phyloP scores from a whole-genome alignment of 2,797 vertebrate species.

The Enteromius paludinosus region DNA sequence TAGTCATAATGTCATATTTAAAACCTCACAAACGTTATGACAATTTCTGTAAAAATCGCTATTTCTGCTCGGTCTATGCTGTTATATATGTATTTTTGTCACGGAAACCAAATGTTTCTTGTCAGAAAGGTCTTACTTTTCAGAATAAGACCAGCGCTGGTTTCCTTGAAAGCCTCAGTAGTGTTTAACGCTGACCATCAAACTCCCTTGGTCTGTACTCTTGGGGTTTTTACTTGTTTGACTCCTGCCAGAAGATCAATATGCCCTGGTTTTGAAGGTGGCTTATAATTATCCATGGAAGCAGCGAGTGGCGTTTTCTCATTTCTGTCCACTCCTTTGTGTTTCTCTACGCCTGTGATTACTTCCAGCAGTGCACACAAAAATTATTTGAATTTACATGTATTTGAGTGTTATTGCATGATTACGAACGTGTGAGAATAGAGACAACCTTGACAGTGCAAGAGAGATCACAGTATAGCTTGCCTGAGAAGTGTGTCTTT shows the following conservation, averaged over 20 bases:
- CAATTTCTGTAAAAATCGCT: not conserved
- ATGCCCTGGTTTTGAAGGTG: conserved; percentile 65
- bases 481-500: conserved; percentile 14
- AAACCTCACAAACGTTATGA: not conserved
- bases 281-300: conserved; percentile 77
- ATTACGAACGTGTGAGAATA: not conserved
- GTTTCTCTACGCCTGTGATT: conserved; percentile 66
- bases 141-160: conserved; percentile 11
- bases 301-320: conserved; percentile 58
- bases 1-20: conserved; percentile 9
- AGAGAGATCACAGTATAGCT: not conserved
- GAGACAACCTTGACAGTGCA: not conserved
- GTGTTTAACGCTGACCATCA: conserved; percentile 37
- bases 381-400: not conserved
- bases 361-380: conserved; percentile 11
- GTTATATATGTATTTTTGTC: conserved; percentile 27
- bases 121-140: conserved; percentile 33
- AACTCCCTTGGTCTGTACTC: conserved; percentile 37
- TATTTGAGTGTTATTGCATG: not conserved
- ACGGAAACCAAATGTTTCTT: conserved; percentile 29
- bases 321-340: conserved; percentile 64
- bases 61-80: not conserved
- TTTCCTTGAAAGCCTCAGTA: conserved; percentile 40
- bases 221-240: conserved; percentile 47
- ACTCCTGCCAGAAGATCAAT: conserved; percentile 63